A percentile compares a stretch with the other conserved stretches of the same genome.
Evolutionary conservation across 1,140 invertebrate genomes (phyloP).

Genomic region (Plectrocnemia conspersa): DNA sequence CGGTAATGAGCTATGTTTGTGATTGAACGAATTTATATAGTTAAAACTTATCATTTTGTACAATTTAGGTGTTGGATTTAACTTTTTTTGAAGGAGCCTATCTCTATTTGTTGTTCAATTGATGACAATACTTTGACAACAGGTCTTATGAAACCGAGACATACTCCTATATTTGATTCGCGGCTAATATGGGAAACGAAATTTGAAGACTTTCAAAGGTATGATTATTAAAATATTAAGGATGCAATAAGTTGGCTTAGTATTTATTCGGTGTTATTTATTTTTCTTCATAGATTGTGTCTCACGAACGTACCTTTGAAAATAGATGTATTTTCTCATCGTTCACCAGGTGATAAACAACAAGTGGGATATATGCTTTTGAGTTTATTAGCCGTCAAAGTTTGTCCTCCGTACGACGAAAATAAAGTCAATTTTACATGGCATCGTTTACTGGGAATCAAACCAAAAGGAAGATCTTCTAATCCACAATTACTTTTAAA

Average conservation of each 20-base stretch:
- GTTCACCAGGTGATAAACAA: constrained; percentile 14
- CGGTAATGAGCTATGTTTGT: not conserved
- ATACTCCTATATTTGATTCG: constrained; percentile 27
- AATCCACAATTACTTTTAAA: constrained; percentile 28
- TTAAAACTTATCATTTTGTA: not conserved
- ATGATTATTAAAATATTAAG: constrained; percentile 2
- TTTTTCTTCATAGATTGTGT: constrained; percentile 25
- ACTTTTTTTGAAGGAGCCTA: constrained; percentile 16
- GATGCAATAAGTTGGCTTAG: not conserved
- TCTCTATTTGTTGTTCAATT: constrained; percentile 26
- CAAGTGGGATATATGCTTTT: constrained; percentile 29
- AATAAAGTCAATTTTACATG: constrained; percentile 22
- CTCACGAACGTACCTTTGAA: constrained; percentile 30
- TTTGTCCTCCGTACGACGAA: constrained; percentile 6
- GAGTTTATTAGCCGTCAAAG: constrained; percentile 21
- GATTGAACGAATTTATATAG: not conserved
- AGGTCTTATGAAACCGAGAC: constrained; percentile 20
- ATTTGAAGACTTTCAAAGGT: constrained; percentile 33
- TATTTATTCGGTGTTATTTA: not conserved
- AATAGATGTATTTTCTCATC: constrained; percentile 18
- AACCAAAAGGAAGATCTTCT: constrained; percentile 18
- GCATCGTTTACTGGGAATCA: constrained; percentile 30
- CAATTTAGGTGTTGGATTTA: constrained; percentile 29
- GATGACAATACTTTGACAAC: constrained; percentile 31
- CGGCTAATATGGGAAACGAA: constrained; percentile 37